These are phyloP conservation scores for Bufo bufo DNA, from an alignment of 2,113 vertebrate genomes.

Conservation along the genomic window DNA sequence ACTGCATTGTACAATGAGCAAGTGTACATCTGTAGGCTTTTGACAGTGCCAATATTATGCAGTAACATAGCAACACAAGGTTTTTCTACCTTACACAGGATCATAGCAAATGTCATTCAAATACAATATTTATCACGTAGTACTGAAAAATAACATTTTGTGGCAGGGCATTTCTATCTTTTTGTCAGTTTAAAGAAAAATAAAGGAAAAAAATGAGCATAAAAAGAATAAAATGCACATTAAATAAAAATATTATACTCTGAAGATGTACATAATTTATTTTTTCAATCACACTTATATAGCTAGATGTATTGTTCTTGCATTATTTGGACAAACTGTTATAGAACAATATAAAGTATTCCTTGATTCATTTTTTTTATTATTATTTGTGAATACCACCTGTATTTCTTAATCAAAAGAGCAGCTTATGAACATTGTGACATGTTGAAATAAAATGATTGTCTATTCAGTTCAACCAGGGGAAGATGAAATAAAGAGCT, in stretches of 20 bases:
- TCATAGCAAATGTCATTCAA: conserved; percentile 44
- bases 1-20: conserved; percentile 22
- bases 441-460: no score
- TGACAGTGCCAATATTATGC: conserved; percentile 28
- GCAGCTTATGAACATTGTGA: no score
- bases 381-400: no score
- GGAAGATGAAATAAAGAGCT: no score
- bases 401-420: no score
- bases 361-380: no score
- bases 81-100: conserved; percentile 24
- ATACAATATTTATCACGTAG: conserved; percentile 12
- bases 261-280: no score
- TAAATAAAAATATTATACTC: neutral
- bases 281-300: no score
- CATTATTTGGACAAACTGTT: no score
- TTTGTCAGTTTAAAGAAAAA: neutral
- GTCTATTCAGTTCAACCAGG: no score
- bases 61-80: conserved; percentile 38
- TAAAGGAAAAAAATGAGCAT: neutral
- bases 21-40: conserved; percentile 16
- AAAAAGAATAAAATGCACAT: neutral
- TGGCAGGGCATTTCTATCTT: neutral
- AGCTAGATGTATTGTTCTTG: no score
- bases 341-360: no score
- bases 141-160: conserved; percentile 12